A percentile compares a stretch with the other conserved stretches of the same genome.
Conservation (phyloP, 2,888 invertebrate genomes). For the Sthenelais limicola region DNA sequence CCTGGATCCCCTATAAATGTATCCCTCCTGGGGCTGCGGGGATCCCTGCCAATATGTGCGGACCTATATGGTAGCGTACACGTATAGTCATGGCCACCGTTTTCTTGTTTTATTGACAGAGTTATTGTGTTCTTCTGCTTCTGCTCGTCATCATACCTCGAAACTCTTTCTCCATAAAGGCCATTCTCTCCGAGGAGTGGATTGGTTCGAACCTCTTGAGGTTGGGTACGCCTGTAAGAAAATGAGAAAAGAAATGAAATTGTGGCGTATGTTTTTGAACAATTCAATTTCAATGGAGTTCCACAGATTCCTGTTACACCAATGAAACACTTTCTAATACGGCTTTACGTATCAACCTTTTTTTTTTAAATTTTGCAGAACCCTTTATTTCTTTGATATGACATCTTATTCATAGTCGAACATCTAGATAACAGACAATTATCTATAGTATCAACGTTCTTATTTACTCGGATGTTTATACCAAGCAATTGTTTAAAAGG, state of each 20-base stretch:
- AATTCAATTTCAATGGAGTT: no score
- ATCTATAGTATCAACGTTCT: no score
- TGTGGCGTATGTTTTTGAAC: no score
- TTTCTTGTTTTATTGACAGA: constrained; percentile 17
- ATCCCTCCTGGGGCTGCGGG: constrained; percentile 2
- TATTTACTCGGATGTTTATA: no score
- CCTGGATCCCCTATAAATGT: constrained; percentile 5
- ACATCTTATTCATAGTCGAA: no score
- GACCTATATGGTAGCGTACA: constrained; percentile 21
- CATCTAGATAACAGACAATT: no score
- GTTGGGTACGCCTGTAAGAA: constrained; percentile 6
- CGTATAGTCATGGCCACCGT: constrained; percentile 16
- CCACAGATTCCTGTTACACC: no score
- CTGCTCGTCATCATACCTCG: constrained; percentile 17
- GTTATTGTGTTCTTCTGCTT: constrained; percentile 28
- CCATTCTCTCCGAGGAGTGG: constrained; percentile 8
- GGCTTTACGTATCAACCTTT: no score
- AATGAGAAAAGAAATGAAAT: not conserved
- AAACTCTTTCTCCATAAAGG: constrained; percentile 14
- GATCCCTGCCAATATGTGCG: constrained; percentile 10
- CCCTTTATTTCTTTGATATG: no score
- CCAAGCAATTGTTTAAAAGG: no score
- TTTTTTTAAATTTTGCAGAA: no score
- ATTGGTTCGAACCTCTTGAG: constrained; percentile 20
- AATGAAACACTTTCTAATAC: no score